Conservation (phyloP, 2,113 vertebrate genomes). For the Marmota monax region DNA sequence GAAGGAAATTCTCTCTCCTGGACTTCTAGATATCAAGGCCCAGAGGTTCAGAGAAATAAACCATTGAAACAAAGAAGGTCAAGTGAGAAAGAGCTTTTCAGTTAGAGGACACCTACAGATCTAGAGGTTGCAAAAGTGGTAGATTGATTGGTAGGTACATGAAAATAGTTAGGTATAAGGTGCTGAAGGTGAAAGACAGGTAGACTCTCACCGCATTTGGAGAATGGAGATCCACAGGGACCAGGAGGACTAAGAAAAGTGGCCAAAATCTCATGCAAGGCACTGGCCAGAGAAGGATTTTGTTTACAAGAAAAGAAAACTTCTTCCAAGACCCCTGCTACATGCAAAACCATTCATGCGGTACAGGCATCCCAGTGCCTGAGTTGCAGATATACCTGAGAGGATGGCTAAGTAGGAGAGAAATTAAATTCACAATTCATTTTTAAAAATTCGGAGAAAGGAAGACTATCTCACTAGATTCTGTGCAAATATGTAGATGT, state of each 20-base stretch:
- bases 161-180: neutral
- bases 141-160: neutral
- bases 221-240: neutral
- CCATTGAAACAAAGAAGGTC: neutral
- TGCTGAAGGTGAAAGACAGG: neutral
- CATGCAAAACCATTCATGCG: neutral
- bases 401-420: neutral
- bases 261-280: neutral
- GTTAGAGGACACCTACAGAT: neutral
- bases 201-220: neutral
- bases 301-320: neutral
- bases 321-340: neutral
- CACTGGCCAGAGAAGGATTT: neutral
- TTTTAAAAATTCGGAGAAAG: neutral
- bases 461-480: neutral
- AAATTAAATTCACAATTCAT: neutral
- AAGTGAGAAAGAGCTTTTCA: neutral
- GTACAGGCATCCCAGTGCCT: neutral
- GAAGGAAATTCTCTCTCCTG: neutral
- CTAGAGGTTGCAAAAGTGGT: neutral
- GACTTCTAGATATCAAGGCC: neutral
- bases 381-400: accelerated
- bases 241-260: neutral
- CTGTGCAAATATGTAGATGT: neutral
- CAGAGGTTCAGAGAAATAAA: neutral